Conservation (phyloP, 2,797 vertebrate species). For the Crocidura indochinensis region DNA sequence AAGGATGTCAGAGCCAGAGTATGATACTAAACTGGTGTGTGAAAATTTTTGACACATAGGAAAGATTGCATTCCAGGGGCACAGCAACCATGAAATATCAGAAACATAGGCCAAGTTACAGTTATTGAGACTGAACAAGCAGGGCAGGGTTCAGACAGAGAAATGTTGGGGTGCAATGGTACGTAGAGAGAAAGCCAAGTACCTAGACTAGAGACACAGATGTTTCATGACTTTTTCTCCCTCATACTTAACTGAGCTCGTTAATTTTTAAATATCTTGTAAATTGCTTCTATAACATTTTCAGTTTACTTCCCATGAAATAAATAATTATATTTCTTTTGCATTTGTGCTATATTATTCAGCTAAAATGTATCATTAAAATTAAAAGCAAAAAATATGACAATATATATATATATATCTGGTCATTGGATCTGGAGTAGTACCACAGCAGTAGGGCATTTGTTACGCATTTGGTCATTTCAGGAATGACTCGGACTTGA, state of each 20-base stretch:
- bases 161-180: neutral
- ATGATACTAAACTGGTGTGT: neutral
- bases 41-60: neutral
- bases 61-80: neutral
- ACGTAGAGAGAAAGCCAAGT: neutral
- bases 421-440: neutral
- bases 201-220: neutral
- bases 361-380: conserved; percentile 75
- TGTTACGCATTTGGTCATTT: too few species aligned
- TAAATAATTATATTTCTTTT: conserved; percentile 72
- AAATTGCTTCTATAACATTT: conserved; percentile 76
- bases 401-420: conserved; percentile 62
- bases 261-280: conserved; percentile 59
- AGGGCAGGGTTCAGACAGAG: too few species aligned
- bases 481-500: too few species aligned
- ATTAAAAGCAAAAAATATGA: conserved; percentile 65
- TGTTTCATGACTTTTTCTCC: conserved; percentile 44
- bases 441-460: too few species aligned
- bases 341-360: conserved; percentile 71
- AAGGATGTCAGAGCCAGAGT: neutral
- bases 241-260: conserved; percentile 53
- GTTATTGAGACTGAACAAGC: neutral
- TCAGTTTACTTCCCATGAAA: conserved; percentile 73
- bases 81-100: neutral
- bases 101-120: neutral